Percentiles rank a stretch among this genome's conserved stretches.
Conservation (phyloP, 2,888 invertebrate species). For the Eupithecia dodoneata region DNA sequence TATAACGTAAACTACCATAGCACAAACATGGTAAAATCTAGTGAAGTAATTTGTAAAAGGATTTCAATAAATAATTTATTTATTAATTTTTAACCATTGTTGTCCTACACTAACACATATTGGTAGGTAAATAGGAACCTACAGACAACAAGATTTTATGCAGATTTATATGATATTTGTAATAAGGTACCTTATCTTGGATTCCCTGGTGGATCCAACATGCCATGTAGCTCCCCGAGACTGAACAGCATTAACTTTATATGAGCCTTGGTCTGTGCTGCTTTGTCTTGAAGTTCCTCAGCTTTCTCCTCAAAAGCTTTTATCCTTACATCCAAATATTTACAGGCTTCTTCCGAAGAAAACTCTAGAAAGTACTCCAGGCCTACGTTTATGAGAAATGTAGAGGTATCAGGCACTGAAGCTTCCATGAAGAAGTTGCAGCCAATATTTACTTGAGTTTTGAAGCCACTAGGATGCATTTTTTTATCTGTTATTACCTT, state of each 20-base stretch:
- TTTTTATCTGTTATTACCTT: constrained; percentile 85
- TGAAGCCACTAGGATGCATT: constrained; percentile 75
- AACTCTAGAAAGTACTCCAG: constrained; percentile 90
- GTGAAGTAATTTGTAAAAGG: neutral
- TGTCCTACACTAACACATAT: too few relatives aligned
- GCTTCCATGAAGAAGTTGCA: constrained; percentile 93
- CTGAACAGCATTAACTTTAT: constrained; percentile 91
- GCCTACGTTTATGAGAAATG: constrained; percentile 89
- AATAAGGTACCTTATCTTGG: neutral
- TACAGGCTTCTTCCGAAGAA: constrained; percentile 87
- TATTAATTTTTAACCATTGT: too few relatives aligned
- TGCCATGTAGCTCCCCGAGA: constrained; percentile 83
- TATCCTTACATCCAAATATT: constrained; percentile 88
- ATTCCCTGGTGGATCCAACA: neutral
- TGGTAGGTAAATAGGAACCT: neutral
- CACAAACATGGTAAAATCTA: neutral
- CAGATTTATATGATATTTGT: too few relatives aligned
- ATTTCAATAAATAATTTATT: neutral
- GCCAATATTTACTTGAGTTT: constrained; percentile 89
- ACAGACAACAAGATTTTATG: too few relatives aligned
- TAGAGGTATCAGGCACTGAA: constrained; percentile 86
- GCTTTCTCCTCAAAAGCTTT: constrained; percentile 86
- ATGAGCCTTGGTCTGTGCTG: constrained; percentile 89
- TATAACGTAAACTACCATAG: neutral
- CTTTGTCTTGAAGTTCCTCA: constrained; percentile 86